Base-by-base conservation (phyloP, 2,113 vertebrate species). In the Phainopepla nitens region DNA sequence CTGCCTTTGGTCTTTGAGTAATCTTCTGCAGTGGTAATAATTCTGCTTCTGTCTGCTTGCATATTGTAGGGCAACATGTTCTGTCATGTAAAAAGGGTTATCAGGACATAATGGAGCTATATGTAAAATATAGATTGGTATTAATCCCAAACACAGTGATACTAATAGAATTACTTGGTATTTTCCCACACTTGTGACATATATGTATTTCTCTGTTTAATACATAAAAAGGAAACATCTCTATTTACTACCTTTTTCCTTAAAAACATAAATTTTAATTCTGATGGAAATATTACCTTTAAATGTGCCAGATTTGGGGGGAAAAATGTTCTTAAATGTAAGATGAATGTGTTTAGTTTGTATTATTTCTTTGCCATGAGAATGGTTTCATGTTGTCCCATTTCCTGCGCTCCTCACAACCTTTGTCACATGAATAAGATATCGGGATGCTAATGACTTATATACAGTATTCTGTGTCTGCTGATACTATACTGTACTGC, bases 381-480 rank as follows among this genome's bases (percentile, higher is more conserved):
- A 95, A 94, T 72, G 72, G 87, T 95, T 97, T 97, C 94, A 88
- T 96, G 97, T 97, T 96, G 95, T 97, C 93, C 95, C 93, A 89
- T 98, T 98, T 97, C 96, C 95, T 91, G 77, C 6, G 6, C 97
- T 96, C 90, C 91, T 97, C 96, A 97, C 97, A 94, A 87, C 97
- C 97, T 98, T 97, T 97, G 97, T 97, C 96, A 97, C 97, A 97
- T 97, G 98, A 98, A 98, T 98, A 98, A 98, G 97, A 97, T 97
- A 98, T 98, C 98, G 97, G 96, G 96, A 96, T 62, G 16, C 93
- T 98, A 98, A 98, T 97, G 92, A 81, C 95, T 97, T 96, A 97
- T 96, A 81, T 84, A 93, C 96, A 86, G 94, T 85, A 86, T 91
- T 97, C 93, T 36, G 35, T 94, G 92, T 95, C 93, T 95, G 96